phyloP scores from a whole-genome alignment of 1,140 invertebrate species.

The Lepeophtheirus salmonis region DNA sequence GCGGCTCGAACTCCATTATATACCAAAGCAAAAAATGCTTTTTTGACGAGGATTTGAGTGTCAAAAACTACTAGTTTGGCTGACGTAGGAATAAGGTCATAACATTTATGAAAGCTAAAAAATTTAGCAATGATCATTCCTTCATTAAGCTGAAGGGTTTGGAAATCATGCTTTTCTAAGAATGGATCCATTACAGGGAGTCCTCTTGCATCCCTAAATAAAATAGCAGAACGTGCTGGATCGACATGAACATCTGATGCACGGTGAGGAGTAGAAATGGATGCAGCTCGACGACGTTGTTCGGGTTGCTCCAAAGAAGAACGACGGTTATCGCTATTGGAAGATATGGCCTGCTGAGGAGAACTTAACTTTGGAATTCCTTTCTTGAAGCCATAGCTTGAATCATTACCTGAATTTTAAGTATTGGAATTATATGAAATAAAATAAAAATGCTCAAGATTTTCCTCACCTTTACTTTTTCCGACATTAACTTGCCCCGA shows the following conservation, averaged over 20 bases:
- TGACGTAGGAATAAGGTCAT: conserved; percentile 96
- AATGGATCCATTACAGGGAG: conserved; percentile 71
- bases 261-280: conserved; percentile 30
- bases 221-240: conserved; percentile 61
- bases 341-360: background rate
- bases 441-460: too few relatives aligned
- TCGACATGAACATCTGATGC: conserved; percentile 45
- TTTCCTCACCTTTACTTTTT: background rate
- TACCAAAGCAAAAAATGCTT: conserved; percentile 92
- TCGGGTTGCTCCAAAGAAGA: conserved; percentile 17
- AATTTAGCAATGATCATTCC: conserved; percentile 93
- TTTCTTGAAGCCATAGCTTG: background rate
- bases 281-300: conserved; percentile 18
- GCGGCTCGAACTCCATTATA: conserved; percentile 81
- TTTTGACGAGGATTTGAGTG: conserved; percentile 94
- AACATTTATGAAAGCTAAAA: conserved; percentile 97
- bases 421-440: too few relatives aligned
- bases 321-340: background rate
- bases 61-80: conserved; percentile 98
- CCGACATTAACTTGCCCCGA: too few relatives aligned
- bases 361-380: background rate
- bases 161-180: conserved; percentile 60
- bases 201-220: conserved; percentile 65
- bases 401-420: too few relatives aligned
- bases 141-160: conserved; percentile 70